These are phyloP conservation scores for Lepidothrix coronata DNA, from an alignment of 2,113 vertebrate genomes.

Conservation along the genomic window DNA sequence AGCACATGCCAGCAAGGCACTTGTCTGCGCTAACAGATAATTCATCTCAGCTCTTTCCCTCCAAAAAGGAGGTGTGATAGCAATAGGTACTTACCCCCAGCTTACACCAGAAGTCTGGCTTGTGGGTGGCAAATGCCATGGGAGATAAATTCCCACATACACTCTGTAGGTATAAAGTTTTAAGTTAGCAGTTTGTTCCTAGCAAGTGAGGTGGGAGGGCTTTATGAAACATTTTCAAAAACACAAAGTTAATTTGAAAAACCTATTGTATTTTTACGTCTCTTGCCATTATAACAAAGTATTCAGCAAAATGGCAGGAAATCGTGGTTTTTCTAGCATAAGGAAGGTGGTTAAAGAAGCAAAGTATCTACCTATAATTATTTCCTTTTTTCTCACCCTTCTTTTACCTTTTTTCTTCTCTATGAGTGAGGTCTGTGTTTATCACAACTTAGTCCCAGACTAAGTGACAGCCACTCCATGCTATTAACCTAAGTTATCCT, in stretches of 20 bases:
- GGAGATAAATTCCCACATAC: not conserved
- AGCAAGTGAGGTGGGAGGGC: not conserved
- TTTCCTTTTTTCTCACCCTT: not conserved
- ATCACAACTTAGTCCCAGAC: not conserved
- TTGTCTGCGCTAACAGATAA: not conserved
- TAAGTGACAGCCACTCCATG: not conserved
- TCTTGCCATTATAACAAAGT: not conserved
- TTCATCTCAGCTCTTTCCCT: not conserved
- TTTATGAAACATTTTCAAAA: not conserved
- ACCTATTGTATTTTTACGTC: not conserved
- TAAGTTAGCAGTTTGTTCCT: not conserved
- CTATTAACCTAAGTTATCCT: not conserved
- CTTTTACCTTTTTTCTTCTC: not conserved
- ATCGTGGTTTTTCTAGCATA: not conserved
- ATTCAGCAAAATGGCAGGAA: not conserved
- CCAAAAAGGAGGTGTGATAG: not conserved
- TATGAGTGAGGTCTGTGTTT: not conserved
- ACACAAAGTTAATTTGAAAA: not conserved
- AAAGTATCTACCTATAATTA: not conserved
- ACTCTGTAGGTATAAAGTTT: accelerated
- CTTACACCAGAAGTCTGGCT: accelerated
- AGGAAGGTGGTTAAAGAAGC: not conserved
- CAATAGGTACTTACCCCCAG: accelerated
- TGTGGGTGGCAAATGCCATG: not conserved
- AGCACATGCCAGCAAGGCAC: accelerated